Percentiles rank a stretch among this genome's conserved stretches.
Evolutionary conservation across 2,113 vertebrate genomes (phyloP).

Genomic region (Equus quagga): DNA sequence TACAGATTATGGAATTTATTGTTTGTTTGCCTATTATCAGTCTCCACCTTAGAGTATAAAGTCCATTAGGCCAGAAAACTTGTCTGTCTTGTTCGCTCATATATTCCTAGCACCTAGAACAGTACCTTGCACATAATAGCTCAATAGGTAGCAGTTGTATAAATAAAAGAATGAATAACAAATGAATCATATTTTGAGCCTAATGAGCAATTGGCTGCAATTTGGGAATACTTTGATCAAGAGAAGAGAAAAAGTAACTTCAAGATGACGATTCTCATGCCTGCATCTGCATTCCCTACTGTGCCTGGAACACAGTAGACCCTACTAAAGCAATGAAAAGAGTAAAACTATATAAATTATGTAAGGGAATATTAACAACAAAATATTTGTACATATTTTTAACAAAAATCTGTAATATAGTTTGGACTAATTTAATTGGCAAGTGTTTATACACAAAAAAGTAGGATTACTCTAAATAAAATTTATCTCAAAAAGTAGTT

Average conservation of each 20-base stretch:
- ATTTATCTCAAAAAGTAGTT: slow-evolving; percentile 44
- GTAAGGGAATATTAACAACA: neutral
- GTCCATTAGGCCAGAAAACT: neutral
- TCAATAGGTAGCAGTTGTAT: neutral
- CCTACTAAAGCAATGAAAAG: neutral
- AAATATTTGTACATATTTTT: neutral
- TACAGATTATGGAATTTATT: neutral
- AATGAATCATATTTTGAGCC: neutral
- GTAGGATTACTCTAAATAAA: neutral
- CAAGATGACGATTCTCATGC: neutral
- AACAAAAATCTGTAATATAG: neutral
- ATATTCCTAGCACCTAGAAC: neutral
- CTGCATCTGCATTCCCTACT: neutral
- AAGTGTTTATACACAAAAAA: neutral
- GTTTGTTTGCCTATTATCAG: neutral
- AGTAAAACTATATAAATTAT: neutral
- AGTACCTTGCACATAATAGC: neutral
- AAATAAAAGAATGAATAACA: neutral
- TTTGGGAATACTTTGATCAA: slow-evolving; percentile 23
- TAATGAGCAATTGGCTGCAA: neutral
- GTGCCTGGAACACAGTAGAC: neutral
- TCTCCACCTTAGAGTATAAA: neutral
- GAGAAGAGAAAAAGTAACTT: neutral
- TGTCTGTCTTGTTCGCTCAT: neutral
- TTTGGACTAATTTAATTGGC: neutral